Evolutionary conservation across 2,113 vertebrate species (phyloP).

Genomic region (Suricata suricatta): DNA sequence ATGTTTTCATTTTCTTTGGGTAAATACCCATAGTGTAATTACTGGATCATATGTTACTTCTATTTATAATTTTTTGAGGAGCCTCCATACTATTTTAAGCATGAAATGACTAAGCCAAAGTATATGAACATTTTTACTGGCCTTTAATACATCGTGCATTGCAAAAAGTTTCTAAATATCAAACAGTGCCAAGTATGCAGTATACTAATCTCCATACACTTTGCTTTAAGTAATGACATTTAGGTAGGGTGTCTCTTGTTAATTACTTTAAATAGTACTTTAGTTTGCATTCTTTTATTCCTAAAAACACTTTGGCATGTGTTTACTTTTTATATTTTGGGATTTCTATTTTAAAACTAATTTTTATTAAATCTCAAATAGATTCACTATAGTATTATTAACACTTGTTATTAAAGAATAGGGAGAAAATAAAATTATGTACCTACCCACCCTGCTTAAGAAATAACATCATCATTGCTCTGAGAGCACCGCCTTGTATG

Average conservation of each 20-base stretch:
- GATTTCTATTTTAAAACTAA: neutral
- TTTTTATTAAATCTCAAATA: neutral
- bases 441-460: neutral
- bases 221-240: neutral
- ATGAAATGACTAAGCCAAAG: neutral
- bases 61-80: neutral
- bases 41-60: neutral
- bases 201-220: neutral
- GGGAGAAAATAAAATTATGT: neutral
- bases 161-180: neutral
- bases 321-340: neutral
- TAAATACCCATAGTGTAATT: neutral
- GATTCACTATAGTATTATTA: neutral
- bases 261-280: neutral
- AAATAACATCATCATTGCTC: neutral
- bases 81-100: neutral
- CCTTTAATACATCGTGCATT: neutral
- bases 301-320: neutral
- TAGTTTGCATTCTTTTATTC: conserved; percentile 1
- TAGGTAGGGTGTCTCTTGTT: neutral
- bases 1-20: neutral
- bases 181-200: neutral
- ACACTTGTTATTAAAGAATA: neutral
- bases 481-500: neutral
- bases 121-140: neutral